These are phyloP conservation scores for Cinclus mexicanus DNA, from an alignment of 2,113 vertebrate species.

Conservation along the genomic window DNA sequence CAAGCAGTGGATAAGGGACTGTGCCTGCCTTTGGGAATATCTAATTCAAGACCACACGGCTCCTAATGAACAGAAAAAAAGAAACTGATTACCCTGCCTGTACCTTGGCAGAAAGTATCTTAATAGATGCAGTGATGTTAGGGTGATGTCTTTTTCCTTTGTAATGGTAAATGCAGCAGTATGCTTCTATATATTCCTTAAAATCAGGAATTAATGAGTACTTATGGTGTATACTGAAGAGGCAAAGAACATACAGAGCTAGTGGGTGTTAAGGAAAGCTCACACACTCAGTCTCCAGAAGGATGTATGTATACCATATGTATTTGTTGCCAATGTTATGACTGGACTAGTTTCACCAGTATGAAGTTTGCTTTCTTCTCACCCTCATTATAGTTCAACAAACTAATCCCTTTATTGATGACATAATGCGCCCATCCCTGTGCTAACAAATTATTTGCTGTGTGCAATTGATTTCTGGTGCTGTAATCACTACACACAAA, in stretches of 20 bases:
- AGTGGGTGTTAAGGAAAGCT: not conserved
- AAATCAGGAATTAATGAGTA: not conserved
- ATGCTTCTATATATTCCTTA: not conserved
- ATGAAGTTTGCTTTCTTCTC: conserved; percentile 29
- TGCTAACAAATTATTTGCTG: conserved; percentile 18
- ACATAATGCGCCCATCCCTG: not conserved
- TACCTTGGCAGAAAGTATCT: not conserved
- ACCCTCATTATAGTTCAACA: conserved; percentile 25
- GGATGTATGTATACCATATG: not conserved
- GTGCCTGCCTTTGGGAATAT: not conserved
- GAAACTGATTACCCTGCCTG: not conserved
- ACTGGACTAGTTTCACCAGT: not conserved
- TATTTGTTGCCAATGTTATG: conserved; percentile 11
- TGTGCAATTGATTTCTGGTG: conserved; percentile 43
- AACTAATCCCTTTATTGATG: conserved; percentile 32
- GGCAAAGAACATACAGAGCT: not conserved
- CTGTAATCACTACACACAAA: conserved; percentile 10
- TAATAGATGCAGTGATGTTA: not conserved
- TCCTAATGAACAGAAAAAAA: not conserved
- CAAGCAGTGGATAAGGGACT: not conserved
- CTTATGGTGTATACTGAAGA: not conserved
- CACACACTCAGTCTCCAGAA: not conserved
- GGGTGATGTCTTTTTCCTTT: not conserved
- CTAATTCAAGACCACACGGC: not conserved
- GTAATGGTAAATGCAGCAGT: not conserved